Evolutionary conservation across 2,888 invertebrate genomes (phyloP), one percentile per base, ranked within the genome.

Genomic region (Platycheirus rosarum): DNA sequence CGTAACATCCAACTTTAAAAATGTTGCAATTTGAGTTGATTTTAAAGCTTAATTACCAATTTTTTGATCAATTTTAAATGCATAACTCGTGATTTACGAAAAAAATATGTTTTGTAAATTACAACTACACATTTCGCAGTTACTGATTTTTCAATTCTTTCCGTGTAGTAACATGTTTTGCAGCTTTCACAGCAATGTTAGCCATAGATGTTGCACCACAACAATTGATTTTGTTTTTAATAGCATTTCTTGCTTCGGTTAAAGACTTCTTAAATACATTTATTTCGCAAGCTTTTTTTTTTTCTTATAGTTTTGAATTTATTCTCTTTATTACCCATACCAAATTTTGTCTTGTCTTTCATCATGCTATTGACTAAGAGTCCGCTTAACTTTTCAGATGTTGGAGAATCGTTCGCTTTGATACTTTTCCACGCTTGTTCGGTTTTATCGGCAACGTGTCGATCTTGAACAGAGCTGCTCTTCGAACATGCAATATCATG

Each of bases 401-500:
- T 16, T 16, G 8, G 8, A n/a, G n/a, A 32, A 23, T 6, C 23
- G 6, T 14, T 23, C 14, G 74, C 32, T 29, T 37, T 49, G 5
- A 49, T 37, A 2, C 75, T 32, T 37, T 73, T n/a, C 70, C 71
- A 78, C 16, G 66, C 78, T 20, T 68, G 23, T 7, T 68, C 35
- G 1, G 44, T 48, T 26, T 68, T 60, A 48, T 71, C 51, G 3
- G 63, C 71, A 42, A 44, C 26, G 26, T 60, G 16, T 32, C 68
- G 29, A 8, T 63, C 48, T 20, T 11, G 2, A 4, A 40, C 1
- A 40, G 60, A 14, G 23, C 42, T 71, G 55, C 18, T 20, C 9
- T 55, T 62, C 9, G 63, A 73, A 46, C 69, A 77, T 26, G 76
- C 82, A 23, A 84, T 84, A 63, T 84, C 75, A 14, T 46, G 78